Conservation (phyloP, 2,888 invertebrate species). For the Rhamphomyia laevipes region DNA sequence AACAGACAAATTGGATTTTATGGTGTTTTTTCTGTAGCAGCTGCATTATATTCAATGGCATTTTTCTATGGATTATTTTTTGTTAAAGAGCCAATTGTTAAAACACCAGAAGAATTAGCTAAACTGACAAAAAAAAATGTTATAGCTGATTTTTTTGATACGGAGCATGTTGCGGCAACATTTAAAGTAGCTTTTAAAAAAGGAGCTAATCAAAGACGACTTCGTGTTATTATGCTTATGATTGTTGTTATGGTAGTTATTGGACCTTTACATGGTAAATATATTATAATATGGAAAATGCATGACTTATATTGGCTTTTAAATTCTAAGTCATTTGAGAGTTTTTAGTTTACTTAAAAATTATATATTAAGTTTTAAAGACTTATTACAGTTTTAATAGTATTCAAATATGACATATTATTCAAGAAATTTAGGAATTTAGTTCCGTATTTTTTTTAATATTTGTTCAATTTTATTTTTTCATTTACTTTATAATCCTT, state of each 20-base stretch:
- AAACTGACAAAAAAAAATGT: constrained; percentile 25
- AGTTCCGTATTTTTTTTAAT: no score
- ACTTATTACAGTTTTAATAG: no score
- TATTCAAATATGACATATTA: no score
- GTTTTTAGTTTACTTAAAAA: no score
- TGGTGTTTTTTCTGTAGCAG: constrained; percentile 69
- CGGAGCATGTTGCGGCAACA: constrained; percentile 63
- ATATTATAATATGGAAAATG: not conserved
- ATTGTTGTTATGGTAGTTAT: constrained; percentile 74
- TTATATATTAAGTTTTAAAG: no score
- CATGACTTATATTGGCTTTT: no score
- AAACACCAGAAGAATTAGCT: constrained; percentile 22
- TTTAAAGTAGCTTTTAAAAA: constrained; percentile 67
- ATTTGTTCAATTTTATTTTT: no score
- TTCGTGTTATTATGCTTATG: constrained; percentile 65
- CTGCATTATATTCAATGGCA: constrained; percentile 58
- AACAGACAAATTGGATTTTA: constrained; percentile 60
- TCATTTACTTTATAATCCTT: no score
- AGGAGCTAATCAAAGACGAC: constrained; percentile 60
- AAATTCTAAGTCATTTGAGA: no score
- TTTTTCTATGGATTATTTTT: constrained; percentile 62
- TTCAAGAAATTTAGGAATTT: no score
- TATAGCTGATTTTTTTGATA: constrained; percentile 57
- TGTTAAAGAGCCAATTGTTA: constrained; percentile 48
- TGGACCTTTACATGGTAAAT: constrained; percentile 73